Percentiles rank a stretch among this genome's conserved stretches.
phyloP scores from a whole-genome alignment of 2,113 vertebrate genomes.

The Pluvialis apricaria region DNA sequence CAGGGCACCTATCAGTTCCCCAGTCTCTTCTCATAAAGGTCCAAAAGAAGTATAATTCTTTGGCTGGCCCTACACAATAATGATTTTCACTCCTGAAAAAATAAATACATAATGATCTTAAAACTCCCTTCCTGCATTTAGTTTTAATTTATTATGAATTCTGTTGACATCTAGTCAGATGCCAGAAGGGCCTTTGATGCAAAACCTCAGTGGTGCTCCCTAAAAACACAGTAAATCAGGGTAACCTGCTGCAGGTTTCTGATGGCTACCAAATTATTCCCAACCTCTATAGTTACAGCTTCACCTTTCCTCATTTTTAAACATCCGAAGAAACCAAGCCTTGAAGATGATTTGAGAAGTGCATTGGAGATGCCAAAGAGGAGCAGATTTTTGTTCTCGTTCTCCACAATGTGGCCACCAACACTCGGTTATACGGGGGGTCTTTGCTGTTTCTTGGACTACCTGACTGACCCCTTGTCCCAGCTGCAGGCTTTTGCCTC shows the following conservation, averaged over 20 bases:
- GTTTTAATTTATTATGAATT: background rate
- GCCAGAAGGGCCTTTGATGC: background rate
- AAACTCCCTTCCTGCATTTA: background rate
- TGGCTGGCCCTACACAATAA: background rate
- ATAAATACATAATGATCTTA: background rate
- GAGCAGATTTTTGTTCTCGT: background rate
- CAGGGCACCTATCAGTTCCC: background rate
- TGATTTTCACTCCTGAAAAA: background rate
- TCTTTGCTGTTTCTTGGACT: background rate
- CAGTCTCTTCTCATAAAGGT: background rate
- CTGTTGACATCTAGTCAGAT: background rate
- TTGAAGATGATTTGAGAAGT: background rate
- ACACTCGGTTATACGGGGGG: background rate
- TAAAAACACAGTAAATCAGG: background rate
- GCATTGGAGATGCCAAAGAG: accelerated
- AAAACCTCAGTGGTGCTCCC: background rate
- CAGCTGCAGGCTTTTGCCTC: background rate
- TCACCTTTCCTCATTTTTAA: background rate
- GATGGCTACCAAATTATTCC: background rate
- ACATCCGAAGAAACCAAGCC: background rate
- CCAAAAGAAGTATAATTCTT: background rate
- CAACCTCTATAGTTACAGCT: background rate
- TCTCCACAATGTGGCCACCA: background rate
- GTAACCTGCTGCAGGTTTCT: background rate
- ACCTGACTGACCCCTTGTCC: background rate